Conservation (phyloP, 1,140 invertebrate species). For the Apis laboriosa region DNA sequence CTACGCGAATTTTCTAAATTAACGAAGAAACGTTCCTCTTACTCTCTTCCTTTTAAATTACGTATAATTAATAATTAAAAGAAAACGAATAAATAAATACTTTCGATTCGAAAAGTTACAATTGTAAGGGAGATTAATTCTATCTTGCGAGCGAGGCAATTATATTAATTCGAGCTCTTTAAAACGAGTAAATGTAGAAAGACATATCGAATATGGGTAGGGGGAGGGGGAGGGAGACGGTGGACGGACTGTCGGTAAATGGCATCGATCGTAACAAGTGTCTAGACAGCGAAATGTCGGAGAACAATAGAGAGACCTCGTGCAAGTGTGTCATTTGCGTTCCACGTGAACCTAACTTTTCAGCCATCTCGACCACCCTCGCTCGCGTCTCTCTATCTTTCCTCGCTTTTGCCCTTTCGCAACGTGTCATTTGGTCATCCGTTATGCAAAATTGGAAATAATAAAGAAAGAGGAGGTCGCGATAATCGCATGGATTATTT, state of each 20-base stretch:
- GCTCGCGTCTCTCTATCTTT: too few species aligned
- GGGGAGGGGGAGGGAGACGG: too few species aligned
- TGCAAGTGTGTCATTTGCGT: neutral
- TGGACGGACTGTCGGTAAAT: neutral
- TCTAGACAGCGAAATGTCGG: slow-evolving; percentile 14
- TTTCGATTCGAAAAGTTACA: neutral
- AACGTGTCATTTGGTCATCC: neutral
- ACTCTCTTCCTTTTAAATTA: too few species aligned
- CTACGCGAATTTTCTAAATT: too few species aligned
- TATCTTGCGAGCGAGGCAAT: too few species aligned
- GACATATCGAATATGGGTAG: neutral
- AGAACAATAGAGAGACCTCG: neutral
- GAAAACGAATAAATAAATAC: too few species aligned
- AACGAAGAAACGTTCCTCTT: too few species aligned
- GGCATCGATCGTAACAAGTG: slow-evolving; percentile 18
- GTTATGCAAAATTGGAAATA: neutral
- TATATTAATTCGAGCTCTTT: neutral
- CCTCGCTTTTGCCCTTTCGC: too few species aligned
- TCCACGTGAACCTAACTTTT: neutral
- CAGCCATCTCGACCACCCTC: too few species aligned
- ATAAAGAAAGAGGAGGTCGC: neutral
- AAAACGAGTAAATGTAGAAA: neutral
- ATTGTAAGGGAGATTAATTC: neutral
- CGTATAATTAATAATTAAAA: too few species aligned
- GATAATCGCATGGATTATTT: too few species aligned